These are phyloP conservation scores for Diorhabda carinulata DNA, from an alignment of 1,140 invertebrate species.

Conservation along the genomic window DNA sequence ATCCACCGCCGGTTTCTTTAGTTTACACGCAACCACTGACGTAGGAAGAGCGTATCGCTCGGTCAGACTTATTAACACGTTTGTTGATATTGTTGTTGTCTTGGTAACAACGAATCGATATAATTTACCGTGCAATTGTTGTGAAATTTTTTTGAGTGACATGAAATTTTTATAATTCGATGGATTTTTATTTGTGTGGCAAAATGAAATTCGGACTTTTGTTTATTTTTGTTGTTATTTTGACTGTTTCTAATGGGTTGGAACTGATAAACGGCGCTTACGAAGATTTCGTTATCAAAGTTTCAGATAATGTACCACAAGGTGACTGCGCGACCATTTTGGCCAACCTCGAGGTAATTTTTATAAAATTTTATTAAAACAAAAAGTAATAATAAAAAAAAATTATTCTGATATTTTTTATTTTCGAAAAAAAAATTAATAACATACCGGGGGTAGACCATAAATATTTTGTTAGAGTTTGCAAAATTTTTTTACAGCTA, in stretches of 20 bases:
- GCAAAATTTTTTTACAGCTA: too few relatives aligned
- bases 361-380: not conserved
- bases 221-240: constrained; percentile 1
- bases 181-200: not conserved
- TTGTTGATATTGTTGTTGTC: constrained; percentile 16
- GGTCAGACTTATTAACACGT: not conserved
- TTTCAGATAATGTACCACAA: constrained; percentile 44
- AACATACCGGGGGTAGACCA: too few relatives aligned
- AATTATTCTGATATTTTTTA: too few relatives aligned
- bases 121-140: not conserved
- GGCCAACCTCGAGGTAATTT: constrained; percentile 46
- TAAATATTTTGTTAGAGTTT: too few relatives aligned
- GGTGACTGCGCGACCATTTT: constrained; percentile 43
- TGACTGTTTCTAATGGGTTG: constrained; percentile 21
- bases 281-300: constrained; percentile 44
- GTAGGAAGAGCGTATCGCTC: constrained; percentile 1
- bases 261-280: constrained; percentile 45
- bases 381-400: too few relatives aligned
- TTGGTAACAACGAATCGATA: constrained; percentile 16
- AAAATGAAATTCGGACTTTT: not conserved
- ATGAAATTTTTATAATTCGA: not conserved
- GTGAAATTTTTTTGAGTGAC: not conserved
- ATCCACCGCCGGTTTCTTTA: not conserved
- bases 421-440: too few relatives aligned
- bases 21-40: not conserved